Base-by-base conservation (phyloP, 2,113 vertebrate species). In the Heloderma charlesbogerti region DNA sequence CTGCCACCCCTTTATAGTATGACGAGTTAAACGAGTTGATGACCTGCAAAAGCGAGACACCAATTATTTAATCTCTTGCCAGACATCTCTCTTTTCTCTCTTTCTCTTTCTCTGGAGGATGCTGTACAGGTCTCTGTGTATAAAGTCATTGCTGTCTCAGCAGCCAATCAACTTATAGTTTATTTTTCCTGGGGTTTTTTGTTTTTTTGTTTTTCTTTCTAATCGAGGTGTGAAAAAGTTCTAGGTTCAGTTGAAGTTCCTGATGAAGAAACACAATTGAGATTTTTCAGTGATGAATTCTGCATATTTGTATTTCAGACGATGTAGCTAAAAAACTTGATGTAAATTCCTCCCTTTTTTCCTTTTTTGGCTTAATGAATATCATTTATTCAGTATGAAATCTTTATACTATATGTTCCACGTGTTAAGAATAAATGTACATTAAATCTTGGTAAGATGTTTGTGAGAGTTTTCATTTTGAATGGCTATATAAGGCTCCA, bases 381-480 rank as follows among this genome's bases (percentile, higher is more conserved):
- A n/a, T n/a, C n/a, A n/a, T n/a, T n/a, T n/a, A n/a, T n/a, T n/a
- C n/a, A n/a, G n/a, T n/a, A 99, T 99, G 99, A 99, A 99, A 99
- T 99, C 99, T 99, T 99, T 99, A 99, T 99, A 99, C 99, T 99
- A 99, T 99, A 99, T 99, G 99, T 99, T 99, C 99, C 99, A 99
- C 98, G 99, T 99, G 99, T 99, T 99, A 99, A 99, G 98, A 99
- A 99, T 99, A 99, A 99, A 99, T 99, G 99, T 99, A 99, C 99
- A 99, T 99, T 98, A 99, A 99, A 99, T 99, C 99, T 99, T 99
- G 98, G 98, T 99, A 99, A 99, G 98, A 99, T 98, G 98, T 99
- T 99, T 99, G 98, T 98, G 98, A 98, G 98, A 97, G 96, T 98
- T 98, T 98, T 98, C 97, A 96, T 98, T 99, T 89, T 96, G 97